These are phyloP conservation scores for Otolemur garnettii DNA, from an alignment of 2,113 vertebrate genomes.

Conservation along the genomic window DNA sequence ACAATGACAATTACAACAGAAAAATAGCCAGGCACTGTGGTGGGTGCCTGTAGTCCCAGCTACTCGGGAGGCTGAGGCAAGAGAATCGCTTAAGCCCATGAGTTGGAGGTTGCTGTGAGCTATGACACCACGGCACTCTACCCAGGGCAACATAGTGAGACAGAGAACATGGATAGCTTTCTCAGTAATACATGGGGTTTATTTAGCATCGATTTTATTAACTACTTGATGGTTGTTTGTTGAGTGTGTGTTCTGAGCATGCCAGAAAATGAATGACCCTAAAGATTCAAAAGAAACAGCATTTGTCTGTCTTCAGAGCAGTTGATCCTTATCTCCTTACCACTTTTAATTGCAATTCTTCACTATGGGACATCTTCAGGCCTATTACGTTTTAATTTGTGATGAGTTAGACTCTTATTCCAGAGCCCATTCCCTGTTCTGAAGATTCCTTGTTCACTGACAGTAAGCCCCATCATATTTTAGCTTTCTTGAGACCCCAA, in stretches of 20 bases:
- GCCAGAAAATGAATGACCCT: accelerated
- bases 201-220: neutral
- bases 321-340: accelerated
- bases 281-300: neutral
- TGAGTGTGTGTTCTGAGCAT: neutral
- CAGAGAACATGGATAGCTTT: neutral
- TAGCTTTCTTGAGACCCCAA: neutral
- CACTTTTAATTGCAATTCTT: neutral
- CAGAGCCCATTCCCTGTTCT: neutral
- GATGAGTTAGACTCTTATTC: neutral
- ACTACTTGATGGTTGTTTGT: accelerated
- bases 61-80: no score
- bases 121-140: no score
- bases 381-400: accelerated
- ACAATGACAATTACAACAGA: no score
- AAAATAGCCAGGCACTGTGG: no score
- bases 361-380: neutral
- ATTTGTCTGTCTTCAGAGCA: accelerated
- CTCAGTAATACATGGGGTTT: accelerated
- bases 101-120: no score
- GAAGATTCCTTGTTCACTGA: neutral
- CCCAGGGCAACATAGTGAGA: no score
- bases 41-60: no score
- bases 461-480: neutral
- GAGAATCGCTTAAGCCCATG: no score